These are phyloP conservation scores for Parasteatoda tepidariorum DNA, from an alignment of 1,140 invertebrate species.

Conservation along the genomic window DNA sequence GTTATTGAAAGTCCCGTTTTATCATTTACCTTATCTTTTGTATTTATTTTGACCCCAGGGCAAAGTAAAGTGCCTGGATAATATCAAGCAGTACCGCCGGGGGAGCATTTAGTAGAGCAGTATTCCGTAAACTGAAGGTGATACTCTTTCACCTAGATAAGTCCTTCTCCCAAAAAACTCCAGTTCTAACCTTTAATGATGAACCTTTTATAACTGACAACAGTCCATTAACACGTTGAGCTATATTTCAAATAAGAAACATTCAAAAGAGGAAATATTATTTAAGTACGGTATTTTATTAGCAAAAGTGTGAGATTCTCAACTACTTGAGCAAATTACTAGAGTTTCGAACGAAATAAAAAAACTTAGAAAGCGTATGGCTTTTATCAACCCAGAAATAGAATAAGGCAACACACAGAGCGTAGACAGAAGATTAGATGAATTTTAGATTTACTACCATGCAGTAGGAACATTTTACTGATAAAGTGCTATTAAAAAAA, in stretches of 20 bases:
- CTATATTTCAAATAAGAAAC: slow-evolving; percentile 26
- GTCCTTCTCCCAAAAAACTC: neutral
- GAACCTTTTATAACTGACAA: slow-evolving; percentile 32
- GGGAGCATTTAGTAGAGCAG: slow-evolving; percentile 10
- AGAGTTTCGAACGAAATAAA: neutral
- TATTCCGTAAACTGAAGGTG: neutral
- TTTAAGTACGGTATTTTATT: neutral
- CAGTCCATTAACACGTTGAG: slow-evolving; percentile 52
- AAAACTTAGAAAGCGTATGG: slow-evolving; percentile 22
- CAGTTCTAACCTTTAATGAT: slow-evolving; percentile 14
- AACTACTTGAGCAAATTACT: slow-evolving; percentile 8
- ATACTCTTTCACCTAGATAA: slow-evolving; percentile 28
- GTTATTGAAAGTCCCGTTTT: too few species aligned
- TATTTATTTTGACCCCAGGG: slow-evolving; percentile 42
- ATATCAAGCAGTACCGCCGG: slow-evolving; percentile 33
- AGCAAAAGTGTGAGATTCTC: slow-evolving; percentile 1
- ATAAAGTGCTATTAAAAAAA: slow-evolving; percentile 22
- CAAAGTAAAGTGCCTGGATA: slow-evolving; percentile 4
- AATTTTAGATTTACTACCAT: slow-evolving; percentile 15
- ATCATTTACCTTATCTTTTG: neutral
- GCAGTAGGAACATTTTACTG: slow-evolving; percentile 1
- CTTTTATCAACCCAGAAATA: slow-evolving; percentile 1
- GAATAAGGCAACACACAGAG: neutral
- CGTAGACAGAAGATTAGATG: slow-evolving; percentile 31
- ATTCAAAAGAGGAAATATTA: neutral